Evolutionary conservation across 1,140 invertebrate genomes (phyloP).

Genomic region (Cylas formicarius): DNA sequence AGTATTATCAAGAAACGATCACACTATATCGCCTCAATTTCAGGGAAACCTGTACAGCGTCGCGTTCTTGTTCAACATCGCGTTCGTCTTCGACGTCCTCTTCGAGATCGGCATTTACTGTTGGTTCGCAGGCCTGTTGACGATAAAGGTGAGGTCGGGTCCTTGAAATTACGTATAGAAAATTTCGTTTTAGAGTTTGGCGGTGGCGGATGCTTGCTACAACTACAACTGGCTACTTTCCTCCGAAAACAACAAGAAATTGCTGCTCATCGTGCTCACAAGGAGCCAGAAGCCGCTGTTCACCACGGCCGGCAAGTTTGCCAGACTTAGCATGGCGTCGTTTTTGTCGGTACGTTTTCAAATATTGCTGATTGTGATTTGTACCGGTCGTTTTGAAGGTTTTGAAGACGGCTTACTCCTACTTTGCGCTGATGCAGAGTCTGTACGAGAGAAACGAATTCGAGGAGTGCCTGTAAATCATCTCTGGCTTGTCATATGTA

Average conservation of each 20-base stretch:
- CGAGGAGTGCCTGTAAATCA: too few relatives aligned
- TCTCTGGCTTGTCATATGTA: too few relatives aligned
- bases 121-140: conserved; percentile 9
- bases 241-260: not conserved
- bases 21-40: not conserved
- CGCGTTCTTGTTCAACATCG: conserved; percentile 5
- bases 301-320: conserved; percentile 7
- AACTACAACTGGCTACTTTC: conserved; percentile 14
- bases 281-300: conserved; percentile 9
- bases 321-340: too few relatives aligned
- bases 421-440: too few relatives aligned
- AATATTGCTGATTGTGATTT: too few relatives aligned
- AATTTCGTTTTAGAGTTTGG: conserved; percentile 8
- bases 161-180: not conserved
- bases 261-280: conserved; percentile 5
- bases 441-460: too few relatives aligned
- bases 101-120: conserved; percentile 12
- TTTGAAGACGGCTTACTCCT: too few relatives aligned
- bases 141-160: conserved; percentile 5
- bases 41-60: conserved; percentile 4
- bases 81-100: conserved; percentile 10
- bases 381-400: too few relatives aligned
- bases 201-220: conserved; percentile 12
- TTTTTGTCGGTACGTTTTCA: too few relatives aligned
- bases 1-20: not conserved